Percentiles rank a stretch among this genome's conserved stretches.
Conservation (phyloP, 2,797 vertebrate genomes). For the Capromys pilorides region DNA sequence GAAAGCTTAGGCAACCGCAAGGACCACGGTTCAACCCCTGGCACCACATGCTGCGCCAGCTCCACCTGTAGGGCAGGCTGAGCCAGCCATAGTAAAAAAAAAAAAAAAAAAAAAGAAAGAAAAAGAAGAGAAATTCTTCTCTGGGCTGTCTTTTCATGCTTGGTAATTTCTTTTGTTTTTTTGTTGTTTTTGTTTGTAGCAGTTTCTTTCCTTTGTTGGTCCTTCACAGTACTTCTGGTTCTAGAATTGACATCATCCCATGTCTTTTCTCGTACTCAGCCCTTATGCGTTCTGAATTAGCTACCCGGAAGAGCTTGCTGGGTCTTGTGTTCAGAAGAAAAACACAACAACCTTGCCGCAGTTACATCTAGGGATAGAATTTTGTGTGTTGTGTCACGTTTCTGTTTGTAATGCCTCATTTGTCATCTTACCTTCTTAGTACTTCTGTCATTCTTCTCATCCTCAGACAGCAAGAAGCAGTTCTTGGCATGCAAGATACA, state of each 20-base stretch:
- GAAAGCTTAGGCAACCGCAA: too few relatives aligned
- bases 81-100: too few relatives aligned
- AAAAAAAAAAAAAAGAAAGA: too few relatives aligned
- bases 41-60: too few relatives aligned
- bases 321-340: conserved; percentile 26
- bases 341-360: not conserved
- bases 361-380: not conserved
- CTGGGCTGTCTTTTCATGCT: not conserved
- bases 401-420: not conserved
- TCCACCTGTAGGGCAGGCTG: too few relatives aligned
- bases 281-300: not conserved
- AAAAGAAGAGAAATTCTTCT: not conserved
- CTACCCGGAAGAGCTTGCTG: not conserved
- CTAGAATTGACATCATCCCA: conserved; percentile 9
- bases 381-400: not conserved
- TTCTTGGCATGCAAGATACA: conserved; percentile 98
- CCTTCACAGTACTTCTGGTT: too few relatives aligned
- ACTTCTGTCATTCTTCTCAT: conserved; percentile 30
- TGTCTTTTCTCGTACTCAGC: not conserved
- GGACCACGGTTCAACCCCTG: too few relatives aligned
- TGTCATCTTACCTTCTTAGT: not conserved
- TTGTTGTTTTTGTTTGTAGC: too few relatives aligned
- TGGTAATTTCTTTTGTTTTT: not conserved
- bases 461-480: conserved; percentile 95
- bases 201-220: rapidly evolving